Evolutionary conservation across 2,888 invertebrate species (phyloP), one percentile per base, ranked within the genome.

Genomic region (Erebia palarica): DNA sequence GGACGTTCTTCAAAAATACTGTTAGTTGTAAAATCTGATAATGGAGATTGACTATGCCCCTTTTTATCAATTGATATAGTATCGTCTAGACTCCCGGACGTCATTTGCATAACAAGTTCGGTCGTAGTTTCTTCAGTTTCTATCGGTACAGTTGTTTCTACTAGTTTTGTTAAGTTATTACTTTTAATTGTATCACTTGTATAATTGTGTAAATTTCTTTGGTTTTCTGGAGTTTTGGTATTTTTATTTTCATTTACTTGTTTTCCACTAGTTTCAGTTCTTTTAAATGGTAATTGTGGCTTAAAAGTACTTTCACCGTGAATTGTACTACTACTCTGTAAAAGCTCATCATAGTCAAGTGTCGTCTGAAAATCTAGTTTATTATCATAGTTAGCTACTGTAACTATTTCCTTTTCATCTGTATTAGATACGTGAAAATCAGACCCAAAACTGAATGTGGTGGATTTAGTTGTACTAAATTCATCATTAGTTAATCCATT

Each of bases 161-260:
- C 60, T 11, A 69, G 16, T 65, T 69, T 73, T 57, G 42, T 53
- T 53, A 21, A 27, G 21, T 47, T 73, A 63, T n/a, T 72, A 67
- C 3, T 64, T 68, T 16, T 64, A 44, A 57, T 53, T 27, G 65
- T 27, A 51, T 65, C 59, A 53, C 64, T 75, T 14, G 91, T 90
- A 74, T 84, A 89, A 69, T 90, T 88, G 73, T 86, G 90, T 69
- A 92, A 78, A 76, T 92, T 85, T 71, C 92, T 81, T 83, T 91
- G 90, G 79, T 91, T 92, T 79, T 91, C 91, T n/a, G 89, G 86
- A 4, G 87, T 88, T 79, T 92, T 92, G 8, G 88, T 88, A 75
- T 88, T 89, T 84, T 89, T 91, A 76, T 84, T 92, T 77, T 92
- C 91, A 70, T 76, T 78, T 1, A 81, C 77, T 65, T 80, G 78